These are phyloP conservation scores for Electrophaes corylata DNA, from an alignment of 2,888 invertebrate genomes.

Conservation along the genomic window DNA sequence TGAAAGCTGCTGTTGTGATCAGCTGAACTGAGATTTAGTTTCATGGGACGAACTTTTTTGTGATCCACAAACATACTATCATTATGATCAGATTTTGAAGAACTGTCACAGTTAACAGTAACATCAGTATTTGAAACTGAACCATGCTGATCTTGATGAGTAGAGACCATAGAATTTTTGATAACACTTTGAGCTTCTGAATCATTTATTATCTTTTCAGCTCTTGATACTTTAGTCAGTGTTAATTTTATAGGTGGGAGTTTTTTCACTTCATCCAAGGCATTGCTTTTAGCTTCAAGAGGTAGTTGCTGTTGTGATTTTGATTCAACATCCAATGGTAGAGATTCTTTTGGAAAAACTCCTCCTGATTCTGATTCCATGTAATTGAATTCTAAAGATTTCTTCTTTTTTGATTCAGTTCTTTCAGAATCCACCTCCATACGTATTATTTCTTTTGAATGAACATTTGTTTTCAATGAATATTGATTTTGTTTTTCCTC, in stretches of 20 bases:
- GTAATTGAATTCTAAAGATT: neutral
- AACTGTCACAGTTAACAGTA: conserved; percentile 25
- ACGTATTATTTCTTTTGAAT: neutral
- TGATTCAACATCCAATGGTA: conserved; percentile 8
- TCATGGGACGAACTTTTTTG: conserved; percentile 61
- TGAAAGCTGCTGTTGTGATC: conserved; percentile 27
- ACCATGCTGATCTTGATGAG: conserved; percentile 15
- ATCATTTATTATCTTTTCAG: conserved; percentile 32
- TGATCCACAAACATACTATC: conserved; percentile 39
- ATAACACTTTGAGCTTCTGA: conserved; percentile 25
- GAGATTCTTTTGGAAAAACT: neutral
- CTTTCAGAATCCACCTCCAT: conserved; percentile 11
- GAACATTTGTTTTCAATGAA: conserved; percentile 1
- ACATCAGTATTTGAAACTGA: conserved; percentile 7
- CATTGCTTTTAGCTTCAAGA: conserved; percentile 8
- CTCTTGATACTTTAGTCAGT: conserved; percentile 26
- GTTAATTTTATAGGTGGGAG: conserved; percentile 33
- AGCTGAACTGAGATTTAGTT: conserved; percentile 49
- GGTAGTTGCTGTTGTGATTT: conserved; percentile 8
- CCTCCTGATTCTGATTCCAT: neutral
- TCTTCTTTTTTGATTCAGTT: conserved; percentile 5
- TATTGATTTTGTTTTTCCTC: conserved; percentile 1
- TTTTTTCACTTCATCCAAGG: conserved; percentile 27
- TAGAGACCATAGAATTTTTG: conserved; percentile 12
- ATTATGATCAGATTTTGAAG: conserved; percentile 21